Evolutionary conservation across 2,888 invertebrate species (phyloP).

Genomic region (Odontothrips loti): DNA sequence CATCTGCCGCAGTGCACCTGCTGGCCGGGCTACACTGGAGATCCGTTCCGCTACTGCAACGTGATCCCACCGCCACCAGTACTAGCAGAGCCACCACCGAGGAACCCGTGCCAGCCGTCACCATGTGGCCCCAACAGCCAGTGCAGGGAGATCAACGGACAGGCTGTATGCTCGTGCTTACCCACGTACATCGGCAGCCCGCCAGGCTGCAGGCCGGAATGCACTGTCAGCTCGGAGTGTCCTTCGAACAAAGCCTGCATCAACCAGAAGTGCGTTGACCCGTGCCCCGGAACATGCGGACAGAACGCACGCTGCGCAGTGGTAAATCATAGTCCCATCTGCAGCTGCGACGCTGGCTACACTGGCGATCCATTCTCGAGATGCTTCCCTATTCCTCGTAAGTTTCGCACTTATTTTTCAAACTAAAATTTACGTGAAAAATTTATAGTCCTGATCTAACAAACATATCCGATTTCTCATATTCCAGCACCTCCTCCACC

Average conservation of each 20-base stretch:
- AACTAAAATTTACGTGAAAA: not conserved
- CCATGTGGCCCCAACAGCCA: constrained; percentile 80
- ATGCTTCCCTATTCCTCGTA: constrained; percentile 49
- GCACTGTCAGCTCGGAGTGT: constrained; percentile 68
- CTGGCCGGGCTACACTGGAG: constrained; percentile 47
- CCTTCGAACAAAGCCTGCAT: constrained; percentile 61
- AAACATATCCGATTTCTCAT: not conserved
- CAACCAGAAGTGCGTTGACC: constrained; percentile 65
- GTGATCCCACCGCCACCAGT: constrained; percentile 44
- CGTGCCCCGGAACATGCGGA: constrained; percentile 70
- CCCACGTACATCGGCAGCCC: constrained; percentile 61
- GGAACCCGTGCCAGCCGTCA: constrained; percentile 64
- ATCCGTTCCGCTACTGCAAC: constrained; percentile 48
- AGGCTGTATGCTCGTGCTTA: constrained; percentile 68
- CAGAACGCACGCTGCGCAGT: constrained; percentile 67
- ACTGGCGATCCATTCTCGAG: constrained; percentile 64
- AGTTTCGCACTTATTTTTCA: constrained; percentile 30
- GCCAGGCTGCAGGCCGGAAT: constrained; percentile 69
- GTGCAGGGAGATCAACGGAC: constrained; percentile 66
- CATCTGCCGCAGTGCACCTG: constrained; percentile 43
- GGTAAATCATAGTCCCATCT: constrained; percentile 67
- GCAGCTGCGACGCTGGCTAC: constrained; percentile 57
- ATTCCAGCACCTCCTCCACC: not conserved
- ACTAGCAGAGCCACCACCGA: constrained; percentile 35
- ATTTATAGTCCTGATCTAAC: too few relatives aligned